Percentiles rank a stretch among this genome's conserved stretches.
phyloP scores from a whole-genome alignment of 2,113 vertebrate species.

The Oryzias woworae region DNA sequence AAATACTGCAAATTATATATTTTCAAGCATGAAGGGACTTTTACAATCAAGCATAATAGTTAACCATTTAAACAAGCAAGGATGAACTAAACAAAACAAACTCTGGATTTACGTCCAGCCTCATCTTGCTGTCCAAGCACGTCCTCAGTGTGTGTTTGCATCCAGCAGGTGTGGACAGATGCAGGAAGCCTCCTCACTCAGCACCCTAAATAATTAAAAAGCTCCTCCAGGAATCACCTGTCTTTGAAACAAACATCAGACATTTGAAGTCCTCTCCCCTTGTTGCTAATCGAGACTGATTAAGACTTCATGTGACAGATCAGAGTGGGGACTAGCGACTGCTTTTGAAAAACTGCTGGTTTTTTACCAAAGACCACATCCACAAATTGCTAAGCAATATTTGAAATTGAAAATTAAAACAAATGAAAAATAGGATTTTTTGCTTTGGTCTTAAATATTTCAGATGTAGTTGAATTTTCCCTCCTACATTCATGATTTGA shows the following conservation, averaged over 20 bases:
- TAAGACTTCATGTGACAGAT: not conserved
- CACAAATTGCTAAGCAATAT: no score
- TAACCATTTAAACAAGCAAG: no score
- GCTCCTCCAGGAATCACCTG: constrained; percentile 53
- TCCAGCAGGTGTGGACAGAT: constrained; percentile 50
- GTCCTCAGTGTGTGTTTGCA: constrained; percentile 18
- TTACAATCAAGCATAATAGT: no score
- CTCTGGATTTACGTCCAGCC: not conserved
- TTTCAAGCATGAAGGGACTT: no score
- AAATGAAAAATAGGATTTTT: no score
- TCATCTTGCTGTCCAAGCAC: constrained; percentile 53
- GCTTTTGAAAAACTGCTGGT: no score
- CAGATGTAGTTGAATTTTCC: constrained; percentile 1
- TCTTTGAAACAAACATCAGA: constrained; percentile 40
- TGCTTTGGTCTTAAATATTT: constrained; percentile 5
- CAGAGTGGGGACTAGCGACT: no score
- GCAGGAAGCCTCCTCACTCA: constrained; percentile 45
- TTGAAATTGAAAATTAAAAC: no score
- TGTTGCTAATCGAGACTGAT: constrained; percentile 33
- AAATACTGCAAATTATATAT: no score
- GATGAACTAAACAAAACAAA: no score
- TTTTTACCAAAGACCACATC: no score
- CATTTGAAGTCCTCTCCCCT: constrained; percentile 34
- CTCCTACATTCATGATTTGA: not conserved
- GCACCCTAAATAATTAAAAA: constrained; percentile 59